Conservation (phyloP, 2,797 vertebrate genomes). For the Sebastes jordani region DNA sequence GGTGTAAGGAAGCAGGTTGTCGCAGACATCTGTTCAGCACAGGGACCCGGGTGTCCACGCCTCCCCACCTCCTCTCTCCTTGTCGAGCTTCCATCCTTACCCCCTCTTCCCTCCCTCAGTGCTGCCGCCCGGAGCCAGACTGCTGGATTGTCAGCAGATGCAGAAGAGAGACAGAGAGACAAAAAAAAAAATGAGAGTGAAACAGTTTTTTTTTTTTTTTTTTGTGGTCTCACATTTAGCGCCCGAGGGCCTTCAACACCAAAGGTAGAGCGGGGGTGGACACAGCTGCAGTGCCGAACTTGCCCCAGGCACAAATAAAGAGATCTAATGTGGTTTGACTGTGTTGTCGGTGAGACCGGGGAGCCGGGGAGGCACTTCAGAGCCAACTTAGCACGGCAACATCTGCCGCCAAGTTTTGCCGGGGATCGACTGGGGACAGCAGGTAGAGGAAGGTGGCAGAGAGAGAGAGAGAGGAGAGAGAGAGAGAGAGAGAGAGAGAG, state of each 20-base stretch:
- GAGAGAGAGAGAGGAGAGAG: slow-evolving; percentile 33
- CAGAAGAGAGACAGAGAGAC: slow-evolving; percentile 76
- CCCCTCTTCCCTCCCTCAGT: slow-evolving; percentile 5
- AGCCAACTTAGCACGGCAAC: slow-evolving; percentile 90
- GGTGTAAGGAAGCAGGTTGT: slow-evolving; percentile 92
- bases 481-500: slow-evolving; percentile 28
- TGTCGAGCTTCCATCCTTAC: neutral
- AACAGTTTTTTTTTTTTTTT: slow-evolving; percentile 56
- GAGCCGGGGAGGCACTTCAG: slow-evolving; percentile 92
- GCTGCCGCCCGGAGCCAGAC: slow-evolving; percentile 80
- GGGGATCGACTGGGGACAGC: slow-evolving; percentile 90
- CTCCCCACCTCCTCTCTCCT: neutral
- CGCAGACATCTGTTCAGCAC: slow-evolving; percentile 88
- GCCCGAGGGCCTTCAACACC: slow-evolving; percentile 92
- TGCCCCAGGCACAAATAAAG: slow-evolving; percentile 94
- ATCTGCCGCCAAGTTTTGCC: slow-evolving; percentile 93
- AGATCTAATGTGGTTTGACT: slow-evolving; percentile 95
- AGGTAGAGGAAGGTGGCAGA: slow-evolving; percentile 87
- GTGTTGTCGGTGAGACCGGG: slow-evolving; percentile 87
- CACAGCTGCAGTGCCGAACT: slow-evolving; percentile 95
- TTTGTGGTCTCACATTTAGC: slow-evolving; percentile 87
- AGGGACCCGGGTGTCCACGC: slow-evolving; percentile 62
- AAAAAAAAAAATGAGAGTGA: slow-evolving; percentile 58
- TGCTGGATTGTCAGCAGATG: slow-evolving; percentile 89
- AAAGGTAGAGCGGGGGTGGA: slow-evolving; percentile 93